A percentile compares a stretch with the other conserved stretches of the same genome.
These are phyloP conservation scores for Campopleginae sp. DNA, from an alignment of 2,888 invertebrate genomes.

Conservation along the genomic window DNA sequence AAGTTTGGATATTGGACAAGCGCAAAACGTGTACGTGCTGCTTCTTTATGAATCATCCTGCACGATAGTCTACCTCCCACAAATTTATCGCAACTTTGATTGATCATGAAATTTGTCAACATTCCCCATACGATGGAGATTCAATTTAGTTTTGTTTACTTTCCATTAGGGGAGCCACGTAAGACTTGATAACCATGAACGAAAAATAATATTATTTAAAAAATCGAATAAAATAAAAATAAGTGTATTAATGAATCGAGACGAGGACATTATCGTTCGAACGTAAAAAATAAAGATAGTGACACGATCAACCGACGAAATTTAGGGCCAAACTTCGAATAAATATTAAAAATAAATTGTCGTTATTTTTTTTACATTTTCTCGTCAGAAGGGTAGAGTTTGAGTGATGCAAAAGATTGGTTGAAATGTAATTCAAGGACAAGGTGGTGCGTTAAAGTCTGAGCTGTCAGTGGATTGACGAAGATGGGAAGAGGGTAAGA, in stretches of 20 bases:
- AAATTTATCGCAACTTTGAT: not conserved
- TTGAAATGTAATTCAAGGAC: not conserved
- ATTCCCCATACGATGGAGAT: not conserved
- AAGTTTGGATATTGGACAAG: constrained; percentile 17
- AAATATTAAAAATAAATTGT: not conserved
- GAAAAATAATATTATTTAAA: not conserved
- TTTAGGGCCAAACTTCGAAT: not conserved
- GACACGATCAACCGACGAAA: too few relatives aligned
- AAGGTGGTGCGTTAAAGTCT: not conserved
- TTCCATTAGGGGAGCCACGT: not conserved
- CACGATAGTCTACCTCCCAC: not conserved
- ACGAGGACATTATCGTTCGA: not conserved
- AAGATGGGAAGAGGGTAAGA: not conserved
- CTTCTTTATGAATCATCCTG: not conserved
- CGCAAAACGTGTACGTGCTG: not conserved
- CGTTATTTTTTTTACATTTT: not conserved
- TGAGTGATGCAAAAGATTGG: not conserved
- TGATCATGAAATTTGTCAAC: not conserved
- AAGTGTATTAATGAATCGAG: not conserved
- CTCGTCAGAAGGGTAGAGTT: not conserved
- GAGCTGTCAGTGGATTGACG: too few relatives aligned
- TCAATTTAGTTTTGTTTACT: not conserved
- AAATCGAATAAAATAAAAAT: not conserved
- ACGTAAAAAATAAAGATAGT: not conserved
- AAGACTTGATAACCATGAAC: too few relatives aligned